Conservation (phyloP, 2,797 vertebrate species). For the Tragelaphus eurycerus region DNA sequence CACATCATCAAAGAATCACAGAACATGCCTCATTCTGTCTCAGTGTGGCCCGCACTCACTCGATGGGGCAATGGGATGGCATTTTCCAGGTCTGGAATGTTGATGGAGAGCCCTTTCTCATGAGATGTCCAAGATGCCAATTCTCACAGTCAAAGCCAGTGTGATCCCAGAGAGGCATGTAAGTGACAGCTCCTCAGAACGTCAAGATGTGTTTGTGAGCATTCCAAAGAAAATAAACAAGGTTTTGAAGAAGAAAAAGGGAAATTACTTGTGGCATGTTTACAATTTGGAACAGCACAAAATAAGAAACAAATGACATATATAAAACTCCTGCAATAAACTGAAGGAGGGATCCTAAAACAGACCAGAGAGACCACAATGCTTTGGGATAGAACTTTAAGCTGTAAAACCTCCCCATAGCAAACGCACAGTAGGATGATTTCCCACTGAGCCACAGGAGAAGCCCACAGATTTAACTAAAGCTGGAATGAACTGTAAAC, state of each 20-base stretch:
- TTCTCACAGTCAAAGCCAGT: neutral
- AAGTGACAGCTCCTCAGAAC: neutral
- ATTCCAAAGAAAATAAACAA: slow-evolving; percentile 55
- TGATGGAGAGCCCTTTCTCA: neutral
- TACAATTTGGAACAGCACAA: slow-evolving; percentile 46
- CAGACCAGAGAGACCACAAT: neutral
- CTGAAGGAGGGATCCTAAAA: neutral
- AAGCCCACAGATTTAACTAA: neutral
- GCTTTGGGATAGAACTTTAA: neutral
- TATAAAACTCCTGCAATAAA: slow-evolving; percentile 11
- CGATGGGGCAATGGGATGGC: neutral
- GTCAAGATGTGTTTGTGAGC: neutral
- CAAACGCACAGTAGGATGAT: neutral
- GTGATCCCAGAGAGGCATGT: neutral
- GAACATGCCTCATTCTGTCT: neutral
- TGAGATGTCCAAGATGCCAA: neutral
- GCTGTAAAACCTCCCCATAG: neutral
- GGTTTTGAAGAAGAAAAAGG: slow-evolving; percentile 2
- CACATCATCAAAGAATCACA: neutral
- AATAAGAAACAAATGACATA: slow-evolving; percentile 42
- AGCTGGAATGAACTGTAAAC: neutral
- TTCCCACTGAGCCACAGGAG: fast-evolving
- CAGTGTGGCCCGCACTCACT: neutral
- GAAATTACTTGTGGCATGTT: slow-evolving; percentile 39
- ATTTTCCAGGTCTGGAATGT: neutral